phyloP scores from a whole-genome alignment of 1,140 invertebrate species.

The Apis laboriosa region DNA sequence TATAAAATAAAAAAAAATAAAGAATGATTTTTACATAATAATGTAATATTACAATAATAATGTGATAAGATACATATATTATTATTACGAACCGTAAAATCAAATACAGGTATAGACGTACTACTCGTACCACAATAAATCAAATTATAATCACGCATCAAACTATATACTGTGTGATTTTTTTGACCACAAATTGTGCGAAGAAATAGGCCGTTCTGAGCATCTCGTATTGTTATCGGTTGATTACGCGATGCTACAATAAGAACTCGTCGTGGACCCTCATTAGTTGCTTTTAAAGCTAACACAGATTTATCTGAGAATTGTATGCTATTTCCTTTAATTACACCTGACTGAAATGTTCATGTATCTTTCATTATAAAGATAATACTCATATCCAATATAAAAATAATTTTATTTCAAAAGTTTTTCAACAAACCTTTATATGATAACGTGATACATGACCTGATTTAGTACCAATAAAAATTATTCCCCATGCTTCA shows the following conservation, averaged over 20 bases:
- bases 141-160: constrained; percentile 84
- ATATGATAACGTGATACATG: constrained; percentile 83
- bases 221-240: constrained; percentile 85
- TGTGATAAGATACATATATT: background rate
- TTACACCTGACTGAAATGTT: constrained; percentile 78
- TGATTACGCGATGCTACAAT: constrained; percentile 85
- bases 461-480: constrained; percentile 84
- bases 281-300: constrained; percentile 85
- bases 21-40: constrained; percentile 8
- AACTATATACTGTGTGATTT: constrained; percentile 85
- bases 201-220: constrained; percentile 83
- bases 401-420: background rate
- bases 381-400: constrained; percentile 7
- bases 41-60: background rate
- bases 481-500: constrained; percentile 83
- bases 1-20: constrained; percentile 68
- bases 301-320: constrained; percentile 84
- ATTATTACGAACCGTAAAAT: constrained; percentile 83
- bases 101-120: constrained; percentile 85
- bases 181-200: constrained; percentile 83
- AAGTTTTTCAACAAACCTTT: constrained; percentile 77
- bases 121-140: constrained; percentile 87
- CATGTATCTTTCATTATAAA: constrained; percentile 15
- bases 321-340: constrained; percentile 82
- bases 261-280: constrained; percentile 85